Evolutionary conservation across 92 coral and sea anemone species (phyloP).

Genomic region (Micromussa lordhowensis): DNA sequence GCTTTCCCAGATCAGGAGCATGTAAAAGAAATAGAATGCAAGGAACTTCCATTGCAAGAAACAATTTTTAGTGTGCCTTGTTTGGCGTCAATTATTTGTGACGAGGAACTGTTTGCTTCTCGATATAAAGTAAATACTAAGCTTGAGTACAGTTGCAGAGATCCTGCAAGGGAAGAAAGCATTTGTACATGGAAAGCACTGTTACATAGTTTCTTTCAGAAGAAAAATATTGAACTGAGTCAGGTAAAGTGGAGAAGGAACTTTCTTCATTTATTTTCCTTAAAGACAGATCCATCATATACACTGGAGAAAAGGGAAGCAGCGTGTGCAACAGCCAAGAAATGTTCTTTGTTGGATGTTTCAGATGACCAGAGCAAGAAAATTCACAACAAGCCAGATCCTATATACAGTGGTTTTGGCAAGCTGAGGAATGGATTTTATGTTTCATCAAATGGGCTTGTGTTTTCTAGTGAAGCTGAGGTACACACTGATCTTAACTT

Average conservation of each 20-base stretch:
- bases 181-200: constrained; percentile 22
- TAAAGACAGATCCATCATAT: background rate
- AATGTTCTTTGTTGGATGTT: background rate
- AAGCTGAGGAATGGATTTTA: constrained; percentile 71
- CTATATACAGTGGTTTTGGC: constrained; percentile 68
- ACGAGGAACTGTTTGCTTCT: background rate
- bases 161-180: background rate
- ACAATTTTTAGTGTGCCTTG: background rate
- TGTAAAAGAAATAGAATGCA: constrained; percentile 3
- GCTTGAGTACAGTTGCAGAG: background rate
- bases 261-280: constrained; percentile 34
- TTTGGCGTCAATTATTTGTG: constrained; percentile 11
- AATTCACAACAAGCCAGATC: constrained; percentile 38
- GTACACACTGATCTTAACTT: constrained; percentile 31
- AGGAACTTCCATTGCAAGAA: background rate
- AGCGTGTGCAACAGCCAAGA: background rate
- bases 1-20: constrained; percentile 18
- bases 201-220: constrained; percentile 22
- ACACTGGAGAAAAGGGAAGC: constrained; percentile 13
- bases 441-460: constrained; percentile 86
- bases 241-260: constrained; percentile 18
- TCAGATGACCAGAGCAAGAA: background rate
- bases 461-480: constrained; percentile 76
- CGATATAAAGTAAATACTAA: background rate
- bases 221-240: background rate